Base-by-base conservation (phyloP, 2,888 invertebrate species). In the Sesia bembeciformis region DNA sequence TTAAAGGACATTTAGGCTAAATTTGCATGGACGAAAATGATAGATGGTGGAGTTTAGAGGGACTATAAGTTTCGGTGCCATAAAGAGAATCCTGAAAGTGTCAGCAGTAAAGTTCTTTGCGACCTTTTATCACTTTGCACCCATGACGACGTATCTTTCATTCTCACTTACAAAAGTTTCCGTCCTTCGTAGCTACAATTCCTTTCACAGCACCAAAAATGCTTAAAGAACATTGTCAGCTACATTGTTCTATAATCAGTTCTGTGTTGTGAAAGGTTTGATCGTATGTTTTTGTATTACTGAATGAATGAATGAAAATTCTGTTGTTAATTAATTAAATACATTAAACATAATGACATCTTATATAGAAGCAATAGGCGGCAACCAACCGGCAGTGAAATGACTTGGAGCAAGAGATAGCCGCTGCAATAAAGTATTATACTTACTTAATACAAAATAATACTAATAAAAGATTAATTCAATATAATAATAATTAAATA, bases 41-140 rank as follows among this genome's bases (percentile, higher is more conserved):
- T 46, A 46, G 46, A 8, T n/a, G 4, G 8, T 23, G n/a, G 46
- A 46, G 7, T 46, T 46, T 46, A 46, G 8, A 46, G 46, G 4
- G 46, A n/a, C 46, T 46, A 23, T 46, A 46, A 46, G n/a, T 46
- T 46, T 46, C 46, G 46, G 57, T 23, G 49, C 46, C 46, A 46
- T 46, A 46, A 46, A 72, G 71, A 69, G 67, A 70, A 72, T 69
- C 72, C 70, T 69, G 69, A 67, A 71, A 75, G 67, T 70, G 74
- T 74, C 72, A 75, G 71, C 69, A 63, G 62, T 65, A 66, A 71
- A 74, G 69, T 73, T 74, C 68, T 72, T 74, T 68, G 64, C 65
- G 63, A 66, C 66, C 67, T 72, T 74, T 74, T 73, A 69, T 72
- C 67, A 66, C 61, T 67, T 63, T 53, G 61, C 62, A 60, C 60